Evolutionary conservation across 2,113 vertebrate genomes (phyloP).

Genomic region (Phasianus colchicus): DNA sequence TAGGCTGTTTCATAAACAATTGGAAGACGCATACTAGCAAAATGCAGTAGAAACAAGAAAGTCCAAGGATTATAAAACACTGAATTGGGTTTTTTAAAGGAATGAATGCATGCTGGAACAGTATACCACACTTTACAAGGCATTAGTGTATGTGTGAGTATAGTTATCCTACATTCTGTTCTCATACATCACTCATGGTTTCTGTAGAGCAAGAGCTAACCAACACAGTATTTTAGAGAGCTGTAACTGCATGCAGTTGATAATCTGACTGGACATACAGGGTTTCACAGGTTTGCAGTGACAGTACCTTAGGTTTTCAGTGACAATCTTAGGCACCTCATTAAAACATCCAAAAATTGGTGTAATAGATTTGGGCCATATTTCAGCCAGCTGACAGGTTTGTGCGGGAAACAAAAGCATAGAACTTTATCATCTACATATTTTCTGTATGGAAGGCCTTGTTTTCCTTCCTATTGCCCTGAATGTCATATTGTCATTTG

Average conservation of each 20-base stretch:
- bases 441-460: neutral
- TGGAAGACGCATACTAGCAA: neutral
- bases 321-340: neutral
- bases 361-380: neutral
- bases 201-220: neutral
- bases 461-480: neutral
- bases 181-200: neutral
- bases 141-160: neutral
- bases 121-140: neutral
- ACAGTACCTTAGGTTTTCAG: neutral
- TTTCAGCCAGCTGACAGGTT: neutral
- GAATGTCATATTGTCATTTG: neutral
- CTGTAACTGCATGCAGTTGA: neutral
- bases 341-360: neutral
- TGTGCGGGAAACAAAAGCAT: accelerated
- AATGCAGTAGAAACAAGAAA: neutral
- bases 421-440: neutral
- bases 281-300: accelerated
- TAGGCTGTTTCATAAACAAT: neutral
- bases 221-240: neutral
- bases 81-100: neutral
- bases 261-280: neutral
- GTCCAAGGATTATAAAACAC: neutral
- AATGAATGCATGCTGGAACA: neutral
- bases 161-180: neutral